phyloP scores from a whole-genome alignment of 1,140 invertebrate genomes.

The Chelonus insularis region DNA sequence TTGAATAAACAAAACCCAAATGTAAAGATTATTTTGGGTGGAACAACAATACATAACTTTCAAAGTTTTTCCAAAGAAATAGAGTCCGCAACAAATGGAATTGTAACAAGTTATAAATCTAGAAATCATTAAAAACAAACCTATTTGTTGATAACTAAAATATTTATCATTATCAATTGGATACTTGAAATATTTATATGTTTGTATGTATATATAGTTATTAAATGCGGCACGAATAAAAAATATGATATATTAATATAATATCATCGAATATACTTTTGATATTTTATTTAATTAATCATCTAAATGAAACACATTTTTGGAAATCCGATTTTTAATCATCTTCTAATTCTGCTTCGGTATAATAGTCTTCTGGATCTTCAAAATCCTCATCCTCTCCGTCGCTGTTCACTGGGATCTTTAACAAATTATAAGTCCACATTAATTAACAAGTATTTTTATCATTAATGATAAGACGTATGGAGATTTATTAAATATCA shows the following conservation, averaged over 20 bases:
- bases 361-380: conserved; percentile 23
- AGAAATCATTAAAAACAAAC: conserved; percentile 34
- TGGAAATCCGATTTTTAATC: neutral
- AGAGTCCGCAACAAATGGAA: conserved; percentile 54
- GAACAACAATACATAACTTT: conserved; percentile 90
- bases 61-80: conserved; percentile 78
- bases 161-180: conserved; percentile 23
- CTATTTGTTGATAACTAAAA: conserved; percentile 14
- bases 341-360: conserved; percentile 29
- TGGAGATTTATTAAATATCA: no score
- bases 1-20: conserved; percentile 77
- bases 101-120: conserved; percentile 47
- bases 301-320: no score
- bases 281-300: neutral
- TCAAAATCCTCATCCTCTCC: conserved; percentile 41
- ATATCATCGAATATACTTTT: neutral
- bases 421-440: no score
- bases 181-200: conserved; percentile 21
- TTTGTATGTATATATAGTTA: conserved; percentile 25
- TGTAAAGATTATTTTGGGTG: conserved; percentile 83
- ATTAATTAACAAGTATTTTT: no score
- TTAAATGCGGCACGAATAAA: conserved; percentile 15
- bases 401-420: conserved; percentile 45
- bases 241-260: conserved; percentile 15
- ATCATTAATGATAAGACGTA: no score